Conservation (phyloP, 2,113 vertebrate species). For the Meriones unguiculatus region DNA sequence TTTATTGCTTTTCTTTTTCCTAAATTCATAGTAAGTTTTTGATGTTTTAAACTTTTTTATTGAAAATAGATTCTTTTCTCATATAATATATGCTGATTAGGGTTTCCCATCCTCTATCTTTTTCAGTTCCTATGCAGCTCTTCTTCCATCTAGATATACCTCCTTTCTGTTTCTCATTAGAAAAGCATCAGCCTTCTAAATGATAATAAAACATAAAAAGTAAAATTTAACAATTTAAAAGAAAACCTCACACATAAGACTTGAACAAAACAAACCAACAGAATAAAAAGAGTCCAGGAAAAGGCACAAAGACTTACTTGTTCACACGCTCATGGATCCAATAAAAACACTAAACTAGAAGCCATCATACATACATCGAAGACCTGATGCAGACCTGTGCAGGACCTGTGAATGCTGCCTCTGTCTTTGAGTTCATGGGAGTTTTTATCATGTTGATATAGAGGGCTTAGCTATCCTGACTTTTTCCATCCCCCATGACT, state of each 20-base stretch:
- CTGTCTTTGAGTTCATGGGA: not conserved
- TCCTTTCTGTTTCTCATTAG: not conserved
- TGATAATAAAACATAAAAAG: not conserved
- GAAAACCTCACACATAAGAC: not conserved
- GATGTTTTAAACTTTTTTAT: not conserved
- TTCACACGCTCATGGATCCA: not conserved
- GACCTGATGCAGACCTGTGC: not conserved
- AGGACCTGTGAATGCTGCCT: fast-evolving
- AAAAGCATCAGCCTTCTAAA: not conserved
- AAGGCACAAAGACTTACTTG: not conserved
- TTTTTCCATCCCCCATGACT: not conserved
- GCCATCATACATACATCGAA: not conserved
- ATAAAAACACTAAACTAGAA: not conserved
- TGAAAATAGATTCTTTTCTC: not conserved
- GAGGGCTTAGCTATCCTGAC: not conserved
- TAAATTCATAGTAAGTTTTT: not conserved
- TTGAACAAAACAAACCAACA: not conserved
- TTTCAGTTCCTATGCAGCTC: not conserved
- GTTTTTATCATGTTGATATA: not conserved
- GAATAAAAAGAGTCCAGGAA: not conserved
- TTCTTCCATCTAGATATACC: not conserved
- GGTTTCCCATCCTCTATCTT: not conserved
- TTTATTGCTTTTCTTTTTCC: not conserved
- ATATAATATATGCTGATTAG: not conserved
- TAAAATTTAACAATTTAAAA: not conserved